These are phyloP conservation scores for Elymnias hypermnestra DNA, from an alignment of 1,140 invertebrate genomes.

Conservation along the genomic window DNA sequence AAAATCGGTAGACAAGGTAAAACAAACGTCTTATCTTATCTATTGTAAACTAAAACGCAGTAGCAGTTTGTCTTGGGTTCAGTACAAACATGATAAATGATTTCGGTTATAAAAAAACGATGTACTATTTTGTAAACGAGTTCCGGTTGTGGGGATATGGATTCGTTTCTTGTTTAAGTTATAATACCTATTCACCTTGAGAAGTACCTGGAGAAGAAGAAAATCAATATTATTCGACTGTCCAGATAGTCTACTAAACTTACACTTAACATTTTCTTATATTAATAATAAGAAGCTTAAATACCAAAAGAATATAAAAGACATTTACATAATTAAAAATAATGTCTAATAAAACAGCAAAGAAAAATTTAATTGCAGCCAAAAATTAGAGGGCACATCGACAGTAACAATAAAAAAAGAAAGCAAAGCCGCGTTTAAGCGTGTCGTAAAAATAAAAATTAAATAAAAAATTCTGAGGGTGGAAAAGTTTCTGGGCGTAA, in stretches of 20 bases:
- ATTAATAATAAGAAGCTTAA: conserved; percentile 14
- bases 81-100: conserved; percentile 74
- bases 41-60: conserved; percentile 69
- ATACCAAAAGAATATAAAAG: conserved; percentile 26
- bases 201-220: conserved; percentile 74
- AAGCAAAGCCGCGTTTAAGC: conserved; percentile 73
- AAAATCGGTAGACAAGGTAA: conserved; percentile 69
- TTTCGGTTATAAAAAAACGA: conserved; percentile 69
- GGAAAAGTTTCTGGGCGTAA: conserved; percentile 64
- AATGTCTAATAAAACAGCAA: conserved; percentile 58
- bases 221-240: conserved; percentile 20
- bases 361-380: conserved; percentile 67
- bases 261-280: conserved; percentile 2
- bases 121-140: conserved; percentile 64
- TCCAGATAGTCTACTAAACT: conserved; percentile 2
- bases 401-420: conserved; percentile 72
- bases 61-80: conserved; percentile 74
- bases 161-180: conserved; percentile 58
- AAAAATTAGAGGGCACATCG: conserved; percentile 72
- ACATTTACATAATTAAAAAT: conserved; percentile 53
- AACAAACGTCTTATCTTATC: conserved; percentile 73
- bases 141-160: conserved; percentile 61
- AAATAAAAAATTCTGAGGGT: conserved; percentile 71
- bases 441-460: conserved; percentile 75
- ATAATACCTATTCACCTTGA: conserved; percentile 74